Evolutionary conservation across 2,113 vertebrate genomes (phyloP).

Genomic region (Tyrannus savana): DNA sequence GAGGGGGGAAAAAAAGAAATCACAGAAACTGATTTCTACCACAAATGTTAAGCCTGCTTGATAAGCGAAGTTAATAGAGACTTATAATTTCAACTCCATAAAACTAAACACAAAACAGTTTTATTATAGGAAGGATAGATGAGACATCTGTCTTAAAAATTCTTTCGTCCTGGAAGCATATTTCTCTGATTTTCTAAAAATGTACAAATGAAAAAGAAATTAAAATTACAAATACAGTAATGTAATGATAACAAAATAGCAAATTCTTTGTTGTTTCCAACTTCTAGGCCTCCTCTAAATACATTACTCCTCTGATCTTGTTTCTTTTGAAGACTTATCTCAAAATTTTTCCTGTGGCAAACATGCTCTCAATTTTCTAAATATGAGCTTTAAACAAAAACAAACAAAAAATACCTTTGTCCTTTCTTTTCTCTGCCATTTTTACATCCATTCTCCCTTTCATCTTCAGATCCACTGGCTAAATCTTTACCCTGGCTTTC

Average conservation of each 20-base stretch:
- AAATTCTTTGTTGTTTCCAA: neutral
- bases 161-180: neutral
- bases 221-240: neutral
- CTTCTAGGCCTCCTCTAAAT: neutral
- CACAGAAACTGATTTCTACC: neutral
- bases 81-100: neutral
- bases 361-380: neutral
- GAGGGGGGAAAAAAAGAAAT: no score
- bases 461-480: neutral
- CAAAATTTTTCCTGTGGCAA: fast-evolving
- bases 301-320: neutral
- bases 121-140: neutral
- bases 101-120: neutral
- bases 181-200: neutral
- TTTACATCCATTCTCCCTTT: neutral
- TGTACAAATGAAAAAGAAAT: neutral
- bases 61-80: neutral
- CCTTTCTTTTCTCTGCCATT: neutral
- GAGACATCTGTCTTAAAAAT: neutral
- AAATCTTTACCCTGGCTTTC: neutral
- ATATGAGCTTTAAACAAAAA: neutral
- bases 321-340: neutral
- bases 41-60: neutral
- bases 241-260: neutral
- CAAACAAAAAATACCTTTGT: neutral